Evolutionary conservation across 2,888 invertebrate genomes (phyloP), one percentile per base, ranked within the genome.

Genomic region (Amphimallon solstitiale): DNA sequence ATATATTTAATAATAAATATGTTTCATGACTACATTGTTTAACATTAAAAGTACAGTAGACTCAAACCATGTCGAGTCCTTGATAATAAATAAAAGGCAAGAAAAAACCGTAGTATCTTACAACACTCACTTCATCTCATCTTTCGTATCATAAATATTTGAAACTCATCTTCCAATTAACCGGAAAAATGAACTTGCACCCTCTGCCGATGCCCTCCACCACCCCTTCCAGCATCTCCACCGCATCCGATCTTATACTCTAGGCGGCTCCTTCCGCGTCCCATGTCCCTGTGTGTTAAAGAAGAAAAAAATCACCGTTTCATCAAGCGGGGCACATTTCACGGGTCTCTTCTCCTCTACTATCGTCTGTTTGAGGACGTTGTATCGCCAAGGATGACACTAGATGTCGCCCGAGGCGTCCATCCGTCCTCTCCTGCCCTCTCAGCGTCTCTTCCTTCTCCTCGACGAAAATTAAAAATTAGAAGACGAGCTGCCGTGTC

Each of bases 151-250:
- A 56, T 56, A 56, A 56, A 56, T 56, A 56, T 56, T 56, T 56
- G 56, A 56, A 56, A 43, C 56, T 56, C 56, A 56, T 56, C 56
- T 38, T 56, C 56, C 56, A 56, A 56, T 56, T 56, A 56, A 56
- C 56, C 40, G 56, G 23, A 56, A 56, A 56, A 56, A 40, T 40
- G 40, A 40, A 40, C 40, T 19, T n/a, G 19, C 29, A 9, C 29
- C 29, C 29, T 29, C 29, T 29, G n/a, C 29, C 29, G 6, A 29
- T 29, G 9, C 3, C 6, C 29, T 9, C 29, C 5, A 2, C 2
- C 29, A 7, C 29, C 6, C 9, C 29, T 9, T 9, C 29, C 29
- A 29, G 29, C 6, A 29, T 5, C 9, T 29, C 29, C 29, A 29
- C 29, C 29, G 9, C 29, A 29, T 29, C 29, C 29, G 29, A 9